Base-by-base conservation (phyloP, 2,797 vertebrate species). In the Lemur catta region DNA sequence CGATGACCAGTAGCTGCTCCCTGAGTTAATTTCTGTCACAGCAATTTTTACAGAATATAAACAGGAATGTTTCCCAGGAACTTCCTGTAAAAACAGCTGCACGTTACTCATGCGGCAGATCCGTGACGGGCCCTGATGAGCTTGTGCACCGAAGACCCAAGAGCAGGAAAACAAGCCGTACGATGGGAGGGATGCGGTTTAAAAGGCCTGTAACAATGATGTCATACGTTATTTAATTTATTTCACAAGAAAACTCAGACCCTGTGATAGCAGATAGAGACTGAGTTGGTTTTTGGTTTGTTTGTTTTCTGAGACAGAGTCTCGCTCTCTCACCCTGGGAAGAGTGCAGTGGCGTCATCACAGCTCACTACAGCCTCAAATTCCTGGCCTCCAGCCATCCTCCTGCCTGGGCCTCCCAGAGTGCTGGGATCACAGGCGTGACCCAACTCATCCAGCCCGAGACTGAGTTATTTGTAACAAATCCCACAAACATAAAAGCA, bases 151-250 rank as follows among this genome's bases (percentile, higher is more conserved):
- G 69, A 75, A 59, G 41, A 48, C 26, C 24, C 30, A 67, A 46
- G 12, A 6, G 5, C 6, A 41, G 35, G 55, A 41, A 15, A 28
- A 6, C 0, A 13, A 1, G 14, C 14, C 9, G 20, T 1, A 2
- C 4, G 17, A 41, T 2, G 35, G 75, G 50, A 82, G 43, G 87
- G 84, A 13, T 0, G 30, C 28, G 2, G 2, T 3, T 30, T 26
- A 50, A 22, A 74, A 69, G 22, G 65, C n/a, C 10, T 7, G 11
- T 22, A 4, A 20, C 10, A 0, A 17, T 17, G 84, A 8, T 0
- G 4, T 33, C 46, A 7, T 0, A 18, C 7, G 57, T 46, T 9
- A 7, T 4, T 17, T 6, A 3, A 7, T 4, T 17, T 6, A 3
- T 87, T 30, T 55, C 12, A 33, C 75, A 87, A 71, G 95, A 38